Evolutionary conservation across 2,113 vertebrate species (phyloP).

Genomic region (Propithecus coquereli): DNA sequence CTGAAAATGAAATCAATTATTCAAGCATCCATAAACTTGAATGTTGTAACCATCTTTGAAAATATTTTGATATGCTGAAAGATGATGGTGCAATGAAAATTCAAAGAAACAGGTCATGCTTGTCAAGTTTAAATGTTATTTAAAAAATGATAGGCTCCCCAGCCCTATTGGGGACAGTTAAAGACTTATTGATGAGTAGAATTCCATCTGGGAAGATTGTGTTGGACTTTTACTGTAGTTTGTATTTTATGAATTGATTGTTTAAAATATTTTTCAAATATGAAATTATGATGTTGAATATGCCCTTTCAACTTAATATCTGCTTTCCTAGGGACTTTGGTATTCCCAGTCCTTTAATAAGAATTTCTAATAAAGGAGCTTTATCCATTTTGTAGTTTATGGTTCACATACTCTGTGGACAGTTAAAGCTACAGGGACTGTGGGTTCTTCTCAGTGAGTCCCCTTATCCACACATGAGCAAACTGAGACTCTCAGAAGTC

Average conservation of each 20-base stretch:
- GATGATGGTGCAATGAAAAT: neutral
- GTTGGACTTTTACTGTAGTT: slow-evolving; percentile 2
- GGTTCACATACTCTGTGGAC: neutral
- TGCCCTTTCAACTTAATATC: neutral
- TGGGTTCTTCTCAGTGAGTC: neutral
- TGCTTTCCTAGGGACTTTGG: neutral
- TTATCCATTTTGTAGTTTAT: neutral
- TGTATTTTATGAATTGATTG: neutral
- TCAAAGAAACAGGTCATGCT: neutral
- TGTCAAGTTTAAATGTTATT: neutral
- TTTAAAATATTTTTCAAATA: neutral
- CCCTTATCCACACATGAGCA: neutral
- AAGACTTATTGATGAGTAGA: neutral
- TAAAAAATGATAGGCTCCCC: neutral
- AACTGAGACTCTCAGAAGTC: neutral
- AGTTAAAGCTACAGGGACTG: neutral
- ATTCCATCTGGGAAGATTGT: neutral
- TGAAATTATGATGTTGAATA: neutral
- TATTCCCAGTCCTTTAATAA: neutral
- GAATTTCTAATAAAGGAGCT: neutral
- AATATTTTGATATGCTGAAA: neutral
- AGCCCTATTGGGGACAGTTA: neutral
- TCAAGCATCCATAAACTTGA: neutral
- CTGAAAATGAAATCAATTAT: neutral
- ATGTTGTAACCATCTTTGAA: neutral